These are phyloP conservation scores for Diacarnus erythraeanus DNA, from an alignment of 37 sponge, comb jelly and placozoan genomes.

Conservation along the genomic window DNA sequence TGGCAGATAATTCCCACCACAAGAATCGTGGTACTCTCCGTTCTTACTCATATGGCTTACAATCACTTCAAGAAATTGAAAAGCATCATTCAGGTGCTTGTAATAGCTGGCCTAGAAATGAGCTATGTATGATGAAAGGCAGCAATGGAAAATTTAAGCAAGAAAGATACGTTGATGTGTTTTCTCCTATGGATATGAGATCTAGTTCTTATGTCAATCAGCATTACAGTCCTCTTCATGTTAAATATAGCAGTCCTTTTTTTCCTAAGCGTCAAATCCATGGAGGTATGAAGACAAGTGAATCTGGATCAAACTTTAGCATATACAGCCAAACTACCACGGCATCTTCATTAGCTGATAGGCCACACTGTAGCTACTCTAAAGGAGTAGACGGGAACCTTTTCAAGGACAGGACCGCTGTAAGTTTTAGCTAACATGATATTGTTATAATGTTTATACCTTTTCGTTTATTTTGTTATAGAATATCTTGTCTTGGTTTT, in stretches of 20 bases:
- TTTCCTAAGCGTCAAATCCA: not conserved
- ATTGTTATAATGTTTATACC: not conserved
- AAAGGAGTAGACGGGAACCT: constrained; percentile 72
- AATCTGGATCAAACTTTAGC: constrained; percentile 4
- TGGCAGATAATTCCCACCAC: not conserved
- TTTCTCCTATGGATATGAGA: not conserved
- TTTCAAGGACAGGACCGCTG: constrained; percentile 67
- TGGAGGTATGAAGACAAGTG: not conserved
- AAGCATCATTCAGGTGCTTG: not conserved
- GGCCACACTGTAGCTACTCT: constrained; percentile 3
- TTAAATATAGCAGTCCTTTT: not conserved
- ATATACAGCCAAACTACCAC: constrained; percentile 4
- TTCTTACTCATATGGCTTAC: not conserved
- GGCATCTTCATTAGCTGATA: constrained; percentile 23
- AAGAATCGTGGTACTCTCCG: not conserved
- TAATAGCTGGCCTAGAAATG: not conserved
- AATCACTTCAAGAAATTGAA: not conserved
- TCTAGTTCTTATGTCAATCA: not conserved
- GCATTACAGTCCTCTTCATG: constrained; percentile 1
- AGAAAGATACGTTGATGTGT: not conserved
- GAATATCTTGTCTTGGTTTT: constrained; percentile 80
- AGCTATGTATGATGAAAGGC: not conserved
- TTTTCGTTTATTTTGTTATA: constrained; percentile 4
- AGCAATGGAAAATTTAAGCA: not conserved
- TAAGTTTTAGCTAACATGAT: not conserved